Evolutionary conservation across 1,140 invertebrate species (phyloP).

Genomic region (Coptotermes formosanus): DNA sequence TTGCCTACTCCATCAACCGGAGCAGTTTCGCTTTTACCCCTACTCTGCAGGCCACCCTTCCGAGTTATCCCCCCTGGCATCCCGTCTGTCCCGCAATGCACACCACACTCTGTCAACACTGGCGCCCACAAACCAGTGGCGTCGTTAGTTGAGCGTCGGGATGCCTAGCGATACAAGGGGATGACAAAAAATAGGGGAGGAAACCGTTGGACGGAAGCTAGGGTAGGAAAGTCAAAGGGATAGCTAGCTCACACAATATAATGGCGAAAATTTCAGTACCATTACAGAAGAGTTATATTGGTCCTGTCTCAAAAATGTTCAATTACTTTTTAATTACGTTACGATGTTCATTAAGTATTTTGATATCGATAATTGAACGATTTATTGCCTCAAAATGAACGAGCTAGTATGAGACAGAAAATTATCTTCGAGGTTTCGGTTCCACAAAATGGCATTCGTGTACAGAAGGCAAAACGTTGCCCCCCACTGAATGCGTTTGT

Average conservation of each 20-base stretch:
- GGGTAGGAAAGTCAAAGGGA: conserved; percentile 15
- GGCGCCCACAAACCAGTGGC: conserved; percentile 28
- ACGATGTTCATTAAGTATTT: neutral
- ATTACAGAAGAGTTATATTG: neutral
- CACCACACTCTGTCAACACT: conserved; percentile 30
- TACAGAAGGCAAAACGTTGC: too few relatives aligned
- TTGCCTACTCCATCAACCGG: conserved; percentile 10
- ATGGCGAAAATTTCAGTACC: neutral
- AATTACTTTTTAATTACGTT: neutral
- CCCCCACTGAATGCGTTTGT: too few relatives aligned
- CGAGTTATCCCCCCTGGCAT: neutral
- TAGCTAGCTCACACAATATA: neutral
- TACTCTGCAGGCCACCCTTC: neutral
- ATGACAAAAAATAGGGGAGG: neutral
- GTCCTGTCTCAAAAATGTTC: neutral
- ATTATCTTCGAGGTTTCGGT: too few relatives aligned
- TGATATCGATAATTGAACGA: neutral
- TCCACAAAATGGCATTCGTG: too few relatives aligned
- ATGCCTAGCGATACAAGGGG: conserved; percentile 21
- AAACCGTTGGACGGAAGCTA: neutral
- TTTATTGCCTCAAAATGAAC: neutral
- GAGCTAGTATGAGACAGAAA: too few relatives aligned
- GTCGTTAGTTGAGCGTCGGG: conserved; percentile 25
- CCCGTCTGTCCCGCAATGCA: conserved; percentile 10
- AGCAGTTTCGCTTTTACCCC: conserved; percentile 8